Percentiles rank a stretch among this genome's conserved stretches.
Conservation (phyloP, 30 jellyfish, hydroid and myxozoan species). For the Aurelia sp. region DNA sequence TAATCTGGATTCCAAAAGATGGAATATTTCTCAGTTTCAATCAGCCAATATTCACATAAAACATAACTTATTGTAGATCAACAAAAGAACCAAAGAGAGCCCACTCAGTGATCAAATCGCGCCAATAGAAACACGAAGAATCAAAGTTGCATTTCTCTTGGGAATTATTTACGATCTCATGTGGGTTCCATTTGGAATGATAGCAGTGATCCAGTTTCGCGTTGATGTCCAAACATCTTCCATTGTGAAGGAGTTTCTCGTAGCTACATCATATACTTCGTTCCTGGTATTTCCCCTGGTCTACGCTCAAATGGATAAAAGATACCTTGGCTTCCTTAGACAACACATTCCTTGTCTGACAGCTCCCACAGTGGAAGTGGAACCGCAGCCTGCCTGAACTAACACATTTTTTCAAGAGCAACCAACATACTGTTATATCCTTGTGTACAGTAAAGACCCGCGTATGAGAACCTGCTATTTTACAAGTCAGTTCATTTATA, state of each 20-base stretch:
- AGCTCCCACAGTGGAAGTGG: neutral
- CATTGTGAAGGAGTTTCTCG: conserved; percentile 12
- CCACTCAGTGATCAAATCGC: neutral
- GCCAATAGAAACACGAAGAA: conserved; percentile 4
- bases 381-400: too few species aligned
- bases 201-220: conserved; percentile 1
- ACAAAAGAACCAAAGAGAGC: neutral
- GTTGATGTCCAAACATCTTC: neutral
- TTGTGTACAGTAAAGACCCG: too few species aligned
- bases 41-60: too few species aligned
- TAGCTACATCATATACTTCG: neutral
- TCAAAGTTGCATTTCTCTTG: conserved; percentile 8
- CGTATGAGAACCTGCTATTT: too few species aligned
- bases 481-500: too few species aligned
- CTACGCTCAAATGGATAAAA: conserved; percentile 3
- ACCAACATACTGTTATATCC: too few species aligned
- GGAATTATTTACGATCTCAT: neutral
- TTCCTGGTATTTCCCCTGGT: neutral
- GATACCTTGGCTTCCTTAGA: neutral
- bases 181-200: conserved; percentile 16
- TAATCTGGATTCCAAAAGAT: too few species aligned
- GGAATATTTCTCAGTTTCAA: too few species aligned
- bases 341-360: neutral
- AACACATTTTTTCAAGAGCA: too few species aligned
- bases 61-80: neutral